Evolutionary conservation across 1,140 invertebrate genomes (phyloP), one percentile per base, ranked within the genome.

Genomic region (Tetraneura akinire): DNA sequence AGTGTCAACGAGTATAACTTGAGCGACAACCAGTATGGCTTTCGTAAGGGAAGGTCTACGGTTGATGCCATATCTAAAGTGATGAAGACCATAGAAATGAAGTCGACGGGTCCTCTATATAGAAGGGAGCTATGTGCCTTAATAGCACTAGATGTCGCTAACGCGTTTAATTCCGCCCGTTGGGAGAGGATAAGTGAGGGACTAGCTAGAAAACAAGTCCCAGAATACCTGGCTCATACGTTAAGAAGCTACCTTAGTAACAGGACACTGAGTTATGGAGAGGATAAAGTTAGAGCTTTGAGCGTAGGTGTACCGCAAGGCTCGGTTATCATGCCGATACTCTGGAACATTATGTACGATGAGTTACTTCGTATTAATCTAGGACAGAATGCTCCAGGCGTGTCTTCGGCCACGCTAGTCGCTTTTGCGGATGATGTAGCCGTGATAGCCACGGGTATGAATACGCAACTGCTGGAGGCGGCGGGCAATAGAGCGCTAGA

Each of bases 351-450:
- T 4, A 37, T 37, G 32, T 37, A 37, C 32, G 32, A 37, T 8
- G 32, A 37, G 3, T 8, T 37, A 3, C 3, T 37, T 3, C 32
- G 8, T 4, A 8, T 37, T 37, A 37, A 37, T 37, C 32, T 37
- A 37, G 32, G 8, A 8, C 3, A 8, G 3, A 37, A 37, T 8
- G 3, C 3, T 37, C 32, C 32, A 8, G 32, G 32, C 8, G 3
- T 37, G 3, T 4, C 3, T 8, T 45, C 37, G 29, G 10, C 47
- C 0, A 13, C 55, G 2, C 4, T 80, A 23, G 60, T 64, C 1
- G 78, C 55, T 0, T 80, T 64, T 21, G 42, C 78, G 16, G 57
- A 80, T 32, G 78, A 80, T 42, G 21, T 66, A 0, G 55, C 62
- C 8, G 37, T 42, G 16, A 32, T 29, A 9, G 13, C 26, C 11